Evolutionary conservation across 2,888 invertebrate genomes (phyloP), one percentile per base, ranked within the genome.

Genomic region (Yponomeuta plumbellus): DNA sequence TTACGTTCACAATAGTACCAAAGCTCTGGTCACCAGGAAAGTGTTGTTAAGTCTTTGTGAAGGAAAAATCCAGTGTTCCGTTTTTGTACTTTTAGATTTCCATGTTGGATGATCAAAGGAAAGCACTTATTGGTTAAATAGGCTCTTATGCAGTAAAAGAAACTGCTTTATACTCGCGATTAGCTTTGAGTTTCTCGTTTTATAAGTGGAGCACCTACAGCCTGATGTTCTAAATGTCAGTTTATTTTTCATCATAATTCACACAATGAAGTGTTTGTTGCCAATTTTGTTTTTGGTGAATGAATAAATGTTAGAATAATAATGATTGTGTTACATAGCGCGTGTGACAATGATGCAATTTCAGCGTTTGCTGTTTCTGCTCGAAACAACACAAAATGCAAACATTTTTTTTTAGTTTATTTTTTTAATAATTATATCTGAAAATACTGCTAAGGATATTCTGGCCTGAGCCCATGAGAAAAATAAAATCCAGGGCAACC

Each of bases 61-160:
- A 8, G 44, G 44, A 17, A 52, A 52, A 13, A 52, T 17, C 17
- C 44, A 52, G 44, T 52, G 44, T 52, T 52, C 44, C 44, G 34
- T 52, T 52, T 52, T 17, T 17, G 17, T 52, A 52, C 44, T 52
- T 52, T 17, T 40, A 40, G 63, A 22, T 75, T 72, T 72, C 70
- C 73, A 72, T 71, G 72, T 71, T 69, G 69, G 66, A 44, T 71
- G 75, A 77, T 79, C 79, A 78, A 78, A 77, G 69, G 21, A 69
- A 20, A 56, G 56, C 26, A 52, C 44, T 52, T 52, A 64, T 64
- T 64, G 56, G 56, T 61, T 17, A 61, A 63, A 44, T 21, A 22
- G 20, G 63, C 64, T 22, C 57, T 64, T 56, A 56, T 8, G 17
- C 13, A 26, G 20, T 64, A 57, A 64, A 64, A 64, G 57, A 17